Evolutionary conservation across 37 sponge, comb jelly and placozoan species (phyloP).

Genomic region (Chondrilla cf. caribensis): DNA sequence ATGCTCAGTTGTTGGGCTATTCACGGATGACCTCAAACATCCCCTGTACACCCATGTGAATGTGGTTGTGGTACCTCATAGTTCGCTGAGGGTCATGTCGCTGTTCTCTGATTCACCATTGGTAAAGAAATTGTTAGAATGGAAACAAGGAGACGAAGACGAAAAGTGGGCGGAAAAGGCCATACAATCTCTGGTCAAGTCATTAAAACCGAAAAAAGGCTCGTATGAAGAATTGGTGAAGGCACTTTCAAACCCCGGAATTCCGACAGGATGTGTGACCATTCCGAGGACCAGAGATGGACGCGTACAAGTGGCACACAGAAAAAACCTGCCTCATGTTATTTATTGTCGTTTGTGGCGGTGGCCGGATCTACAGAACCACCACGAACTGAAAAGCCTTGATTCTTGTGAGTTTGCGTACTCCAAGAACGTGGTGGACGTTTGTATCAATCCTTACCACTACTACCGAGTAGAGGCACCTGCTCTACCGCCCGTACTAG

Average conservation of each 20-base stretch:
- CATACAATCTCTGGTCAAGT: constrained; percentile 32
- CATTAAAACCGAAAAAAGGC: constrained; percentile 23
- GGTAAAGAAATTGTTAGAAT: constrained; percentile 36
- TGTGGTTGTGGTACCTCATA: background rate
- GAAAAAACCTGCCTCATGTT: constrained; percentile 54
- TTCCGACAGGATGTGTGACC: constrained; percentile 24
- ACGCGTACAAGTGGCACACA: constrained; percentile 38
- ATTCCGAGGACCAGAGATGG: constrained; percentile 43
- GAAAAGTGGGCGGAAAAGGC: constrained; percentile 51
- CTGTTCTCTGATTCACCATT: constrained; percentile 20
- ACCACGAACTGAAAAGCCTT: constrained; percentile 58
- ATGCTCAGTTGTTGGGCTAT: background rate
- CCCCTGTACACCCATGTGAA: background rate
- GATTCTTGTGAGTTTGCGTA: constrained; percentile 55
- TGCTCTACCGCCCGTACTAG: constrained; percentile 25
- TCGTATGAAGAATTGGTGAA: constrained; percentile 26
- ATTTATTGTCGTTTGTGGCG: constrained; percentile 69
- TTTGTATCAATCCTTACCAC: constrained; percentile 69
- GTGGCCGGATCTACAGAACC: constrained; percentile 65
- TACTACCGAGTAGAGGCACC: constrained; percentile 51
- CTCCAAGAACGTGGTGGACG: constrained; percentile 41
- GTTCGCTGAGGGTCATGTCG: background rate
- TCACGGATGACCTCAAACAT: background rate
- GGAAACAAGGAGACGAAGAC: constrained; percentile 44
- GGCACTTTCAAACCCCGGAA: constrained; percentile 21